These are phyloP conservation scores for rabbit (Oryctolagus cuniculus) DNA, from an alignment of 2,113 vertebrate species.

Conservation along the genomic window DNA sequence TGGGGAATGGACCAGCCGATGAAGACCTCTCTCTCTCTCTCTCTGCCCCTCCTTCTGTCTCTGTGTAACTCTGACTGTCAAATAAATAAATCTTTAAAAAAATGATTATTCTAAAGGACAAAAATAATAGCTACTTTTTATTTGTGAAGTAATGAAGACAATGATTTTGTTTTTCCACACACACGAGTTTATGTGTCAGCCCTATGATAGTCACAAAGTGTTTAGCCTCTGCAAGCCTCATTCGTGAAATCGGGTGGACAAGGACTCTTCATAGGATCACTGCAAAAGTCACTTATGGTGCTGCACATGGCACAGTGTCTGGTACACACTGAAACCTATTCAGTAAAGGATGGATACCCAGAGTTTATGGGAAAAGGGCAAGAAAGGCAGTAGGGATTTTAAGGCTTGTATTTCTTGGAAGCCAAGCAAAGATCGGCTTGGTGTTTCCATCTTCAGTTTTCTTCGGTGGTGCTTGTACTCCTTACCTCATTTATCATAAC, in stretches of 20 bases:
- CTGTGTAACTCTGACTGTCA: too few species aligned
- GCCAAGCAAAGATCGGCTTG: not conserved
- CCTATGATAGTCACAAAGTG: not conserved
- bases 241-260: not conserved
- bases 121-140: slow-evolving; percentile 1
- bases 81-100: not conserved
- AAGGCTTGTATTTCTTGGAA: not conserved
- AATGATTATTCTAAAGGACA: not conserved
- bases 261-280: not conserved
- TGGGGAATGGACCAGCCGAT: too few species aligned
- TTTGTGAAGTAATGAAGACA: not conserved
- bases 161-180: slow-evolving; percentile 34
- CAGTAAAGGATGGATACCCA: not conserved
- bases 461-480: not conserved
- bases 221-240: not conserved
- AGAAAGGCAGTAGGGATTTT: not conserved
- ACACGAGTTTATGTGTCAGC: not conserved
- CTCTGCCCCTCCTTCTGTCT: too few species aligned
- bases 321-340: not conserved
- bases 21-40: too few species aligned
- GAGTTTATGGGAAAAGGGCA: not conserved
- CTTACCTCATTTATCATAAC: not conserved
- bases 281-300: not conserved
- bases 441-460: not conserved
- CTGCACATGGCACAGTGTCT: not conserved